Evolutionary conservation across 2,797 vertebrate genomes (phyloP).

Genomic region (Coregonus ussuriensis): DNA sequence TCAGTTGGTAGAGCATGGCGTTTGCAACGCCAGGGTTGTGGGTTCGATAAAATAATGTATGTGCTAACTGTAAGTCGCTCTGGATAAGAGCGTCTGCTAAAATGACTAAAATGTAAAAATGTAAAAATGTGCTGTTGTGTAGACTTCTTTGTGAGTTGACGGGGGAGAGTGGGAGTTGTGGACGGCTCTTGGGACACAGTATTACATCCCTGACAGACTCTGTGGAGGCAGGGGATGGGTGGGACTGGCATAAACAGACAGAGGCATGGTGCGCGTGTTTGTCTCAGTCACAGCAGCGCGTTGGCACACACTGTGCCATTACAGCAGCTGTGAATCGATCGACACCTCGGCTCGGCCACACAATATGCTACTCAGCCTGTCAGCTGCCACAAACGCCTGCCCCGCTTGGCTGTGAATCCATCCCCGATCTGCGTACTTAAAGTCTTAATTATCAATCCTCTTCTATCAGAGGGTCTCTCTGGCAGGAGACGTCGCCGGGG

Average conservation of each 20-base stretch:
- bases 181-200: not conserved
- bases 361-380: not conserved
- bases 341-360: not conserved
- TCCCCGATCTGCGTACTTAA: not conserved
- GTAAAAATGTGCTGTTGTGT: not conserved
- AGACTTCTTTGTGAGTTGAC: not conserved
- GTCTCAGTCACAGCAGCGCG: constrained; percentile 4
- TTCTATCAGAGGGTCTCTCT: not conserved
- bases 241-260: constrained; percentile 20
- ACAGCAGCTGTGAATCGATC: not conserved
- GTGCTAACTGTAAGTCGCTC: no score
- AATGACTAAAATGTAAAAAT: no score
- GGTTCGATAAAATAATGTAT: no score
- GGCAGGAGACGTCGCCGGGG: not conserved
- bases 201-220: constrained; percentile 17
- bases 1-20: no score
- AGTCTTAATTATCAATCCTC: not conserved
- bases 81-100: no score
- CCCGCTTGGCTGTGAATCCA: not conserved
- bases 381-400: not conserved
- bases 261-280: constrained; percentile 22
- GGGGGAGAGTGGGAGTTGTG: constrained; percentile 11
- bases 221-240: constrained; percentile 4
- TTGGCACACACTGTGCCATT: not conserved
- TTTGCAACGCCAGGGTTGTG: no score